phyloP scores from a whole-genome alignment of 1,140 invertebrate species.

The Drosophila sechellia region DNA sequence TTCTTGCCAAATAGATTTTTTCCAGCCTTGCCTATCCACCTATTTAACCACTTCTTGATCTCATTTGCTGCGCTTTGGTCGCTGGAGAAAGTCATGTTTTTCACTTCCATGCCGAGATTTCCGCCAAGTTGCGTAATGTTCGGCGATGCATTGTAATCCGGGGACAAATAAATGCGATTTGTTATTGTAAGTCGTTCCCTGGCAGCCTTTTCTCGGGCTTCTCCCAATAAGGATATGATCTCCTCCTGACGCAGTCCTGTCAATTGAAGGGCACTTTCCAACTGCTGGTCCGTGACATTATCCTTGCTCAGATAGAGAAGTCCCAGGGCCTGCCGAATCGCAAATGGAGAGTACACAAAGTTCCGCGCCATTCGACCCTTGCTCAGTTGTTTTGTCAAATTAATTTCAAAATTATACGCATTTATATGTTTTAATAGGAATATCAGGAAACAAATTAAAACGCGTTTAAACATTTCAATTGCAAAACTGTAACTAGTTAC shows the following conservation, averaged over 20 bases:
- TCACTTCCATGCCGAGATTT: not conserved
- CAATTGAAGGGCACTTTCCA: slow-evolving; percentile 5
- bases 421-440: not conserved
- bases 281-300: slow-evolving; percentile 1
- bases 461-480: slow-evolving; percentile 2
- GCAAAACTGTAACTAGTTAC: not conserved
- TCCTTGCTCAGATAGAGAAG: slow-evolving; percentile 10
- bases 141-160: not conserved
- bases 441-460: not conserved
- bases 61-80: not conserved
- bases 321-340: not conserved
- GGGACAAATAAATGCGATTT: slow-evolving; percentile 10
- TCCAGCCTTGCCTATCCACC: not conserved
- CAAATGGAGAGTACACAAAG: slow-evolving; percentile 5
- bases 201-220: not conserved
- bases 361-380: not conserved
- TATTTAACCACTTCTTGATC: slow-evolving; percentile 4
- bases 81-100: not conserved
- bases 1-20: not conserved
- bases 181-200: not conserved
- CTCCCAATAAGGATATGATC: not conserved
- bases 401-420: not conserved
- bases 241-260: not conserved
- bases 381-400: slow-evolving; percentile 1
- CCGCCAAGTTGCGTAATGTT: not conserved